Base-by-base conservation (phyloP, 1,140 invertebrate genomes). In the Saccostrea glomerata region DNA sequence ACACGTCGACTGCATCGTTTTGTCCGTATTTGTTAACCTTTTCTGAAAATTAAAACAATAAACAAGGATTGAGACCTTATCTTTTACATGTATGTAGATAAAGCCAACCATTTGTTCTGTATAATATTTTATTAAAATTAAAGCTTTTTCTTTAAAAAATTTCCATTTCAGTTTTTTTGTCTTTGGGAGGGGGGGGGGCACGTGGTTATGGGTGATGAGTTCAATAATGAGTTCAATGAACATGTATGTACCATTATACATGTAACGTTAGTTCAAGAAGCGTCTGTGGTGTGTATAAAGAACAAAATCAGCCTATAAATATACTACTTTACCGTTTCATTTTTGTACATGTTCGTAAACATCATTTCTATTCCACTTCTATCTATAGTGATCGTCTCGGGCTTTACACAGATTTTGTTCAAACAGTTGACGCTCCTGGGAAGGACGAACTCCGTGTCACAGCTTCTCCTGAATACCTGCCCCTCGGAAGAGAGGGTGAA, bases 401-500 rank as follows among this genome's bases (percentile, higher is more conserved):
- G 70, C 11, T 36, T 77, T 23, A 77, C 70, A 12, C 70, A 77
- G 70, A 77, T 25, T 36, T 77, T 30, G 25, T 77, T 77, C 70
- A 30, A 3, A 30, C 70, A 77, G 25, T 36, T 36, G 1, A 6
- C 9, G 25, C 11, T 77, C 25, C 15, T 36, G 30, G 25, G 23
- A 4, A 77, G 23, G 11, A 30, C 9, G 12, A 77, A 77, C 25
- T 77, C 25, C 2, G 70, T 77, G 25, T 9, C 70, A 36, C 70
- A 77, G 70, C 13, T 30, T 36, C 70, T 9, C 6, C 15, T 15
- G 2, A 11, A 25, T 2, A 77, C 70, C 70, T 77, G 70, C 7
- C 70, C 70, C 30, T 77, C 70, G 25, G 70, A 77, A 30, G 15
- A 30, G 2, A 77, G 70, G 25, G 70, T 77, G 25, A 77, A 77